A percentile compares a stretch with the other conserved stretches of the same genome.
These are phyloP conservation scores for Hemibagrus wyckioides DNA, from an alignment of 2,113 vertebrate genomes.

Conservation along the genomic window DNA sequence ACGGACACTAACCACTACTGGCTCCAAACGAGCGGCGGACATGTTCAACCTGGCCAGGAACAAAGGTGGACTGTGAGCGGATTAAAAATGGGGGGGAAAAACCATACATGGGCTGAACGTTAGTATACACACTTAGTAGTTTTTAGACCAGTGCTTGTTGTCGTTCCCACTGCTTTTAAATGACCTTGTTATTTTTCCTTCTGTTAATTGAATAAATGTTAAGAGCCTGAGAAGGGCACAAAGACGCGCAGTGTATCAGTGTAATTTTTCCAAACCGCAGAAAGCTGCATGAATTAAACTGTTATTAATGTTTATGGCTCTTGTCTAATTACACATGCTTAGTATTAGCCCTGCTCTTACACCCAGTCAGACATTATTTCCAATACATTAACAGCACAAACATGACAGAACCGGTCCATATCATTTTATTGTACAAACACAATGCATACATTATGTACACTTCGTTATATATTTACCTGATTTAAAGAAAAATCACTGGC, in stretches of 20 bases:
- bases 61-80: slow-evolving; percentile 33
- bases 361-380: neutral
- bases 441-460: neutral
- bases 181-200: slow-evolving; percentile 18
- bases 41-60: slow-evolving; percentile 22
- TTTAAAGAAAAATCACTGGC: slow-evolving; percentile 10
- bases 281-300: slow-evolving; percentile 24
- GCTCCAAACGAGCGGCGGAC: slow-evolving; percentile 36
- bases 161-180: slow-evolving; percentile 55
- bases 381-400: neutral
- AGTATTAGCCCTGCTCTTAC: neutral
- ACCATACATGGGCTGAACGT: neutral
- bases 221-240: slow-evolving; percentile 35
- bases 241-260: neutral
- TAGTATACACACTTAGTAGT: slow-evolving; percentile 21
- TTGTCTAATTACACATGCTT: neutral
- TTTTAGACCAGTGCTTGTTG: slow-evolving; percentile 50
- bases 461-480: neutral
- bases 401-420: neutral
- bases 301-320: neutral
- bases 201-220: slow-evolving; percentile 50
- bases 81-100: neutral
- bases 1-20: slow-evolving; percentile 29
- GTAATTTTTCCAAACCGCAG: slow-evolving; percentile 24
- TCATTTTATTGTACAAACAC: slow-evolving; percentile 31